These are phyloP conservation scores for Paramormyrops kingsleyae DNA, from an alignment of 2,113 vertebrate species.

Conservation along the genomic window DNA sequence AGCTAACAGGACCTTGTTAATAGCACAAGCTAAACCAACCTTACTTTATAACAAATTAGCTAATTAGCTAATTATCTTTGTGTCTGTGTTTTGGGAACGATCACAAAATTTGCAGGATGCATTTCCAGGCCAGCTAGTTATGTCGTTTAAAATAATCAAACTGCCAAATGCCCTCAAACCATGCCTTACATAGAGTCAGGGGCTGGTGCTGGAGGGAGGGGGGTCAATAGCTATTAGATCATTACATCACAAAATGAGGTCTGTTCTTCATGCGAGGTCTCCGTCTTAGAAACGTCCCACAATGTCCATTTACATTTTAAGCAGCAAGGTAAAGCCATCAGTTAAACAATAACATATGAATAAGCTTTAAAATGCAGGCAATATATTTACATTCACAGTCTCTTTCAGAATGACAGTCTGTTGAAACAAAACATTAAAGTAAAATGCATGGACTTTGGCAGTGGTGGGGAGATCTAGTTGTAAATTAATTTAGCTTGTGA, in stretches of 20 bases:
- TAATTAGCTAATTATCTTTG: neutral
- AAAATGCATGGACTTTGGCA: neutral
- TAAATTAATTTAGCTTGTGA: neutral
- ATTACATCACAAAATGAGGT: neutral
- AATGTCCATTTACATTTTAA: neutral
- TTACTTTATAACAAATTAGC: neutral
- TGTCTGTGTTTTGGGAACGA: neutral
- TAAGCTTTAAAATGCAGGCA: neutral
- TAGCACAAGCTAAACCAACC: neutral
- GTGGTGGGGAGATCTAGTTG: neutral
- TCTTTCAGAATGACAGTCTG: neutral
- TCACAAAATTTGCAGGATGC: neutral
- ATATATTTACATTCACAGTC: neutral
- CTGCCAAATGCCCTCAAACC: neutral
- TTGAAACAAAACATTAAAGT: neutral
- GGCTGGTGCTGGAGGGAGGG: neutral
- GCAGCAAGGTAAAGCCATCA: neutral
- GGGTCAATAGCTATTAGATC: neutral
- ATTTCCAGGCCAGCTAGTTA: neutral
- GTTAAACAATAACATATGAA: neutral
- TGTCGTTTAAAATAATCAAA: neutral
- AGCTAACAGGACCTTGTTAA: neutral
- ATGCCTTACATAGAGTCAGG: neutral
- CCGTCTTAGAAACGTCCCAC: neutral
- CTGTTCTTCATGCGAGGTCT: neutral